These are phyloP conservation scores for Callaeas wilsoni DNA, from an alignment of 2,113 vertebrate species.

Conservation along the genomic window DNA sequence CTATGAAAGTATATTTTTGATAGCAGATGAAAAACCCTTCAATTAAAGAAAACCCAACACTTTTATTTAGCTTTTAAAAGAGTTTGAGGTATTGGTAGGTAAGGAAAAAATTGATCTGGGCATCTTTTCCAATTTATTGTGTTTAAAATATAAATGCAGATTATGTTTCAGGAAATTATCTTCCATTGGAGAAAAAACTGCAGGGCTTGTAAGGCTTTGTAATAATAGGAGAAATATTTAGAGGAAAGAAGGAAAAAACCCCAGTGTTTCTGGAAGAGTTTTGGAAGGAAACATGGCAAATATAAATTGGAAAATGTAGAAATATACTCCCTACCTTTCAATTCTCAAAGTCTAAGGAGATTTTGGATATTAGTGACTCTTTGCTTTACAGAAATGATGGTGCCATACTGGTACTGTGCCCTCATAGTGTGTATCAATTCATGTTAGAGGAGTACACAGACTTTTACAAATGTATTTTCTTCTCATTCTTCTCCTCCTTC, in stretches of 20 bases:
- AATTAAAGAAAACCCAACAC: neutral
- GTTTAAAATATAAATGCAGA: neutral
- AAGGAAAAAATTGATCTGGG: neutral
- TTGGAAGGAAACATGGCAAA: neutral
- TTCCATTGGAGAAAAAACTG: neutral
- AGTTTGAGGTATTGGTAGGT: neutral
- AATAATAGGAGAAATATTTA: neutral
- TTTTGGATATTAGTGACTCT: neutral
- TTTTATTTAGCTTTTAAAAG: neutral
- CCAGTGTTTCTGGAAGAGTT: neutral
- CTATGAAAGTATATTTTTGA: neutral
- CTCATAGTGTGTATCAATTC: neutral
- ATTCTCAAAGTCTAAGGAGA: neutral
- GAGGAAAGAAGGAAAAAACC: neutral
- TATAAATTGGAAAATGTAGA: neutral
- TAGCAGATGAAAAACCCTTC: neutral
- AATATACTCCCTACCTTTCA: neutral
- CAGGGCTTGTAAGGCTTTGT: neutral
- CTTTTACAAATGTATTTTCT: neutral
- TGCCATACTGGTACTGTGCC: neutral
- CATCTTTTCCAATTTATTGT: neutral
- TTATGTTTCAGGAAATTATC: neutral
- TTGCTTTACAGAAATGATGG: neutral
- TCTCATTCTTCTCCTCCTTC: neutral
- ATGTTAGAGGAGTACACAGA: neutral